A percentile compares a stretch with the other conserved stretches of the same genome.
Evolutionary conservation across 2,797 vertebrate species (phyloP).

Genomic region (Todus mexicanus): DNA sequence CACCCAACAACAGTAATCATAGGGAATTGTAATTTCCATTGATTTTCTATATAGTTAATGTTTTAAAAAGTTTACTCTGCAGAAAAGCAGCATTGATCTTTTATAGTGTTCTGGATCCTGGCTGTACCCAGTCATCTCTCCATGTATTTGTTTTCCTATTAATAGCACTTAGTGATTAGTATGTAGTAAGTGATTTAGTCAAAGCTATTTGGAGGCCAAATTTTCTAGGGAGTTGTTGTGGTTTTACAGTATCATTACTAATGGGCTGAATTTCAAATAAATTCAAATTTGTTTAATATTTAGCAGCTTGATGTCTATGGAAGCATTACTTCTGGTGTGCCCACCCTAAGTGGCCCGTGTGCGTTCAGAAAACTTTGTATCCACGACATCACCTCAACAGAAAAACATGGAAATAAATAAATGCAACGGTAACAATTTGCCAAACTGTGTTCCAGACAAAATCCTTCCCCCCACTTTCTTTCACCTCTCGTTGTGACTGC

Average conservation of each 20-base stretch:
- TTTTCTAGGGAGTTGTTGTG: conserved; percentile 9
- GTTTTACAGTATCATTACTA: not conserved
- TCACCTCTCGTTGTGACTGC: not conserved
- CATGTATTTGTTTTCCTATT: not conserved
- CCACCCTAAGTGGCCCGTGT: not conserved
- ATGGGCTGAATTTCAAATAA: conserved; percentile 9
- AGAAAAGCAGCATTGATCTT: conserved; percentile 8
- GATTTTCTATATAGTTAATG: not conserved
- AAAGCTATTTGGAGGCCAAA: not conserved
- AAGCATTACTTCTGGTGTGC: not conserved
- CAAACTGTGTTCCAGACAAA: not conserved
- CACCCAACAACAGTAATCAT: not conserved
- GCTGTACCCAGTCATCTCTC: not conserved
- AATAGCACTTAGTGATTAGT: conserved; percentile 1
- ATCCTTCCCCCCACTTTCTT: not conserved
- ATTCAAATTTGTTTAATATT: not conserved
- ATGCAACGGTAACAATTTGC: not conserved
- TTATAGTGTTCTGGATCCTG: not conserved
- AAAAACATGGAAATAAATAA: not conserved
- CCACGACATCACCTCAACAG: not conserved
- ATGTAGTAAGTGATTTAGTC: conserved; percentile 8
- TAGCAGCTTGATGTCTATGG: not conserved
- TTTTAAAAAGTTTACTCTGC: not conserved
- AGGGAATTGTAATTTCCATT: not conserved
- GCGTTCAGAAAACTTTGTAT: not conserved